Conservation (phyloP, 2,888 invertebrate species). For the Tetramorium bicarinatum region DNA sequence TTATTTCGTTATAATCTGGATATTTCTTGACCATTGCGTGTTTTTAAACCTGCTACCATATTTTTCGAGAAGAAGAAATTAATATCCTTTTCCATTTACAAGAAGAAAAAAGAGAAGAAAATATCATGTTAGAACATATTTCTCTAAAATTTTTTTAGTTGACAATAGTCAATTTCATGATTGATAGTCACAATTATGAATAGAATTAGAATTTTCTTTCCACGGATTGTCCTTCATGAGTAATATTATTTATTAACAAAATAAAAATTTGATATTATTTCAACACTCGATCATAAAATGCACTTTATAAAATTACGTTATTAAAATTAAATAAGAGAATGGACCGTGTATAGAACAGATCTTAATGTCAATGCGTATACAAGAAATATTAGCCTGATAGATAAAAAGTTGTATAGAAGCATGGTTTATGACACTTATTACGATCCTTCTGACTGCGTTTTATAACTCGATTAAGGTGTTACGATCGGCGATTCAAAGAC, state of each 20-base stretch:
- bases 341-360: background rate
- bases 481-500: conserved; percentile 7
- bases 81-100: background rate
- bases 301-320: background rate
- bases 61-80: background rate
- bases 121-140: background rate
- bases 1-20: background rate
- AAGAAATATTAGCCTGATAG: background rate
- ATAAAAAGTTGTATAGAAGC: conserved; percentile 11
- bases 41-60: background rate
- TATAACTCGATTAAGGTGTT: conserved; percentile 29
- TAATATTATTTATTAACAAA: background rate
- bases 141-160: background rate
- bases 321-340: conserved; percentile 17
- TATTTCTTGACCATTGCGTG: background rate
- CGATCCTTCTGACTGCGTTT: conserved; percentile 3
- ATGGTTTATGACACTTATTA: conserved; percentile 39
- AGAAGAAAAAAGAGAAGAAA: background rate
- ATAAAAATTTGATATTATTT: background rate
- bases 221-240: background rate
- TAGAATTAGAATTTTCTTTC: background rate
- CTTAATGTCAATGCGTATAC: background rate
- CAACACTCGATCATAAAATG: background rate
- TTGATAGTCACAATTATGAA: background rate
- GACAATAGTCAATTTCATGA: background rate